These are phyloP conservation scores for Myotis pilosus DNA, from an alignment of 2,797 vertebrate species.

Conservation along the genomic window DNA sequence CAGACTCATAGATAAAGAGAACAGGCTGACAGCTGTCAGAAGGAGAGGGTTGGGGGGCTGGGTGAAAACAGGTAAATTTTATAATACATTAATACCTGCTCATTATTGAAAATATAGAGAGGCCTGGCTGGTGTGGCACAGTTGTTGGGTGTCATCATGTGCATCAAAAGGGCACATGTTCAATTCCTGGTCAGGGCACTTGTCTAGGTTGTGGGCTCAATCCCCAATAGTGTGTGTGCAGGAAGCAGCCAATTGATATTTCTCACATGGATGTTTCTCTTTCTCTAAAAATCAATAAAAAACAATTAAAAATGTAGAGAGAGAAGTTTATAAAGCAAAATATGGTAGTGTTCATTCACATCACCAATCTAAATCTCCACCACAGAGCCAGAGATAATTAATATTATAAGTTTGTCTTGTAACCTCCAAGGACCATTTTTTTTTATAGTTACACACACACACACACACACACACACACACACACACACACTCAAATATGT, in stretches of 20 bases:
- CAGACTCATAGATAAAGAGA: neutral
- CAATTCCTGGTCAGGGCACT: too few relatives aligned
- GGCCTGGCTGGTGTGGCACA: neutral
- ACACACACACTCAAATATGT: neutral
- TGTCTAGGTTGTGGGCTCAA: too few relatives aligned
- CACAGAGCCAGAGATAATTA: neutral
- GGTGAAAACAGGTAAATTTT: constrained; percentile 3
- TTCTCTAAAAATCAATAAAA: too few relatives aligned
- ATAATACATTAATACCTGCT: constrained; percentile 43
- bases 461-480: neutral
- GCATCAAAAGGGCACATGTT: neutral
- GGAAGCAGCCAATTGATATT: too few relatives aligned
- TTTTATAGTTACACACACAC: neutral
- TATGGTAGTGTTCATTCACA: neutral
- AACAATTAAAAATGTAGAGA: neutral
- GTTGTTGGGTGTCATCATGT: neutral
- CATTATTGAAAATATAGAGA: constrained; percentile 39
- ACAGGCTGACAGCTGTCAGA: neutral
- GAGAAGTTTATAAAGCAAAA: constrained; percentile 37
- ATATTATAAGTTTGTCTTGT: neutral
- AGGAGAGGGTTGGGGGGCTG: neutral
- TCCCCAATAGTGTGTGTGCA: too few relatives aligned
- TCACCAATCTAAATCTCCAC: neutral
- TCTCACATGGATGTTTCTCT: too few relatives aligned
- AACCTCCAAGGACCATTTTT: neutral